Percentiles rank a stretch among this genome's conserved stretches.
Evolutionary conservation across 2,888 invertebrate species (phyloP).

Genomic region (Agonopterix arenella): DNA sequence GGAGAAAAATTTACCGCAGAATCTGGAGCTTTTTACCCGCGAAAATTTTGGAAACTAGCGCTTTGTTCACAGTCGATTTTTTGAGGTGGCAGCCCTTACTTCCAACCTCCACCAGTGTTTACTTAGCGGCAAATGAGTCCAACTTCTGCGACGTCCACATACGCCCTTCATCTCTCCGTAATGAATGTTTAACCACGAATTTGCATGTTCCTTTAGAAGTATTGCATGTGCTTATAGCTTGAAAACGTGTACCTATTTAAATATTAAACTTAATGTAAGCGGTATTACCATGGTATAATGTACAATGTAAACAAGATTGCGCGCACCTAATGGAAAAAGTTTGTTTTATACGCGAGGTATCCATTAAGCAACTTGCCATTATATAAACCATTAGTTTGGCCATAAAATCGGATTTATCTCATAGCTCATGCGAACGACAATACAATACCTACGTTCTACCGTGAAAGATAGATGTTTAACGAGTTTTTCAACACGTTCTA

Average conservation of each 20-base stretch:
- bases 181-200: background rate
- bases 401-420: conserved; percentile 31
- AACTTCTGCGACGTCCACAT: background rate
- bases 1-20: no score
- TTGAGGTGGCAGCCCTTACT: no score
- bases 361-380: conserved; percentile 22
- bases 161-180: no score
- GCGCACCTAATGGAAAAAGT: conserved; percentile 22
- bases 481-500: conserved; percentile 3
- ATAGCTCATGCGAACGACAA: conserved; percentile 6
- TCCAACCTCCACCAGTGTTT: conserved; percentile 5
- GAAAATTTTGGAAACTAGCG: no score
- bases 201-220: conserved; percentile 6
- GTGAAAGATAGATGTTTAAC: background rate
- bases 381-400: conserved; percentile 24
- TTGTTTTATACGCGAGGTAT: conserved; percentile 10
- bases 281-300: conserved; percentile 6
- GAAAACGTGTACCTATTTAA: background rate
- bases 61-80: no score
- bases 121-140: conserved; percentile 1
- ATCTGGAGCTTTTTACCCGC: no score
- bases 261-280: background rate
- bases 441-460: background rate
- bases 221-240: background rate
- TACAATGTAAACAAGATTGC: conserved; percentile 11